A percentile compares a stretch with the other conserved stretches of the same genome.
Evolutionary conservation across 2,888 invertebrate genomes (phyloP).

Genomic region (Cecidostiba fungosa): DNA sequence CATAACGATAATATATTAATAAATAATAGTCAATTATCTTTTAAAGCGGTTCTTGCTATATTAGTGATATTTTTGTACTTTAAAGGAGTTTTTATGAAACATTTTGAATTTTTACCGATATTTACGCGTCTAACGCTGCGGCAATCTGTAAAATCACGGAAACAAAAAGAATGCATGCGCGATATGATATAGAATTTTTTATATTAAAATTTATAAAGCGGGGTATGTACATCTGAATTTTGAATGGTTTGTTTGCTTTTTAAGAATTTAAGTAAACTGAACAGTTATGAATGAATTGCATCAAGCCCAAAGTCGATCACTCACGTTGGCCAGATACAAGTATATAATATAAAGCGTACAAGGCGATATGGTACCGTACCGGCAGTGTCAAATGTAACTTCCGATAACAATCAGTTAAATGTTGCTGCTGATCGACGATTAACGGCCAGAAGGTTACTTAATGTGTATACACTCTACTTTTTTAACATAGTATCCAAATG

Average conservation of each 20-base stretch:
- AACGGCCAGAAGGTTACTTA: conserved; percentile 76
- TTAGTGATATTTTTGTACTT: conserved; percentile 52
- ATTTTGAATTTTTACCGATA: conserved; percentile 37
- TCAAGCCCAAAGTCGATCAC: conserved; percentile 45
- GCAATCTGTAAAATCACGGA: background rate
- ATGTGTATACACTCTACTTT: conserved; percentile 65
- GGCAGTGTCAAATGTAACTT: conserved; percentile 63
- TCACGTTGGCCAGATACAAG: conserved; percentile 16
- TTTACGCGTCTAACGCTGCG: background rate
- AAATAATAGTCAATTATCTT: conserved; percentile 57
- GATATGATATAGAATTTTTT: conserved; percentile 28
- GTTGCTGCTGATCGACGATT: conserved; percentile 64
- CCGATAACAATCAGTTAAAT: conserved; percentile 68
- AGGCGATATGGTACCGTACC: conserved; percentile 9
- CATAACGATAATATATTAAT: conserved; percentile 20
- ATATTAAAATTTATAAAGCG: conserved; percentile 33
- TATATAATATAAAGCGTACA: conserved; percentile 23
- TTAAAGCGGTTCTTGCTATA: conserved; percentile 36
- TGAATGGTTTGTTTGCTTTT: conserved; percentile 27
- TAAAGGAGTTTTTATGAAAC: conserved; percentile 32
- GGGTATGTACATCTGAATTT: conserved; percentile 30
- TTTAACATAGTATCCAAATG: conserved; percentile 41
- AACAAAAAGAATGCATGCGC: conserved; percentile 5
- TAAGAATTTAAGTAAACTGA: conserved; percentile 55
- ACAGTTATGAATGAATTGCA: conserved; percentile 22